Percentiles rank a stretch among this genome's conserved stretches.
Evolutionary conservation across 2,113 vertebrate genomes (phyloP).

Genomic region (Mola mola): DNA sequence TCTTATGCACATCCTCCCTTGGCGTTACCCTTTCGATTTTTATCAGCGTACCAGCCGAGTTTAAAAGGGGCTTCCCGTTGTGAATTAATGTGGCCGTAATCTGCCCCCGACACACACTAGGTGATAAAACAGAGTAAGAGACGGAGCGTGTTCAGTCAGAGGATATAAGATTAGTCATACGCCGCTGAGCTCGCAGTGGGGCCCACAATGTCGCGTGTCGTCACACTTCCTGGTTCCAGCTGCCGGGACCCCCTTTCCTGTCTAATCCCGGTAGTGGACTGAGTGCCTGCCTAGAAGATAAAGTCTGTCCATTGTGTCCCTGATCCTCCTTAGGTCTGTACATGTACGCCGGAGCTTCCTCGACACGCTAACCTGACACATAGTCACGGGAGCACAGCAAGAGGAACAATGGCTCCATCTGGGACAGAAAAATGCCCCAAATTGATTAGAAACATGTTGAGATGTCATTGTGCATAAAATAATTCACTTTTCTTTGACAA

Average conservation of each 20-base stretch:
- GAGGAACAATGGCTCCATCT: slow-evolving; percentile 57
- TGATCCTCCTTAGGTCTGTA: slow-evolving; percentile 49
- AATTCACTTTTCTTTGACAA: background rate
- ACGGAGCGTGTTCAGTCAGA: slow-evolving; percentile 48
- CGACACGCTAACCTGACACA: slow-evolving; percentile 33
- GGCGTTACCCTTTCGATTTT: slow-evolving; percentile 41
- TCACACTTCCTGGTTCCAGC: slow-evolving; percentile 68
- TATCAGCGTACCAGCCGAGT: slow-evolving; percentile 43
- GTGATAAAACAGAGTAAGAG: slow-evolving; percentile 46
- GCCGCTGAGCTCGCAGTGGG: slow-evolving; percentile 41
- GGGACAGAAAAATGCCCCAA: slow-evolving; percentile 6
- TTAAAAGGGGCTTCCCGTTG: slow-evolving; percentile 65
- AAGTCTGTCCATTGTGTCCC: slow-evolving; percentile 59
- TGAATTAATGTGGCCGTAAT: slow-evolving; percentile 75
- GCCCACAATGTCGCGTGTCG: slow-evolving; percentile 20
- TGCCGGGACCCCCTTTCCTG: slow-evolving; percentile 38
- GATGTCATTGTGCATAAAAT: background rate
- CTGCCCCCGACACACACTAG: slow-evolving; percentile 47
- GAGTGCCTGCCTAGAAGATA: slow-evolving; percentile 59
- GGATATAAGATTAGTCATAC: slow-evolving; percentile 69
- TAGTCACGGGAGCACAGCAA: slow-evolving; percentile 2
- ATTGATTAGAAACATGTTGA: slow-evolving; percentile 1
- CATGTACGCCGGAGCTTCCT: slow-evolving; percentile 18
- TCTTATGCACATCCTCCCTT: slow-evolving; percentile 41
- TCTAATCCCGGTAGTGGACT: slow-evolving; percentile 54